Evolutionary conservation across 1,140 invertebrate genomes (phyloP).

Genomic region (Drosophila subpulchrella): DNA sequence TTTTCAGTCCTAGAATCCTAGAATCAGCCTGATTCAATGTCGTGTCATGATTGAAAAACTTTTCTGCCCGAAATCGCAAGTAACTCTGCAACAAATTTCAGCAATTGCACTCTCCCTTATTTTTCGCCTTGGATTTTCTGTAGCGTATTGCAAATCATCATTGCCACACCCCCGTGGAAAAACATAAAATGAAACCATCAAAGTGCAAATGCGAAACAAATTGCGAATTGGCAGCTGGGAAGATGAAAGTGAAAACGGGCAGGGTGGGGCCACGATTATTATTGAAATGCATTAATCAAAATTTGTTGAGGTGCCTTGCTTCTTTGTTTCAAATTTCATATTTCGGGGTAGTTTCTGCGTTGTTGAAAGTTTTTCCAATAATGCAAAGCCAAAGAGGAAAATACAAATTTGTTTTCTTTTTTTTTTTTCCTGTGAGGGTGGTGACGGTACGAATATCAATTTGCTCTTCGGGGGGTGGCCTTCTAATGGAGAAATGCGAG

Average conservation of each 20-base stretch:
- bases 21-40: conserved; percentile 28
- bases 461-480: conserved; percentile 5
- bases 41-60: conserved; percentile 32
- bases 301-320: conserved; percentile 49
- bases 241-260: conserved; percentile 21
- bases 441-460: conserved; percentile 13
- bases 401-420: conserved; percentile 18
- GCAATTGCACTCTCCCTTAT: conserved; percentile 12
- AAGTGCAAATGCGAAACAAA: conserved; percentile 80
- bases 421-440: conserved; percentile 1
- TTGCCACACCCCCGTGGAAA: conserved; percentile 20
- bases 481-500: conserved; percentile 28
- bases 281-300: conserved; percentile 77
- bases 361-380: conserved; percentile 44
- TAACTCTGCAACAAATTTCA: conserved; percentile 28
- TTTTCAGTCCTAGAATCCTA: neutral
- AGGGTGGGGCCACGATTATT: conserved; percentile 36
- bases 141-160: conserved; percentile 47
- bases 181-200: conserved; percentile 75
- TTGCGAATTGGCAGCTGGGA: conserved; percentile 56
- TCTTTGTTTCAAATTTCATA: conserved; percentile 9
- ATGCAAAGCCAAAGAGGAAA: conserved; percentile 47
- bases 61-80: conserved; percentile 17
- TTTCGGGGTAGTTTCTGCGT: conserved; percentile 45
- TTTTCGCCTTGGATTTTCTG: neutral